phyloP scores from a whole-genome alignment of 2,797 vertebrate genomes.

The Hyperoplus lanceolatus region DNA sequence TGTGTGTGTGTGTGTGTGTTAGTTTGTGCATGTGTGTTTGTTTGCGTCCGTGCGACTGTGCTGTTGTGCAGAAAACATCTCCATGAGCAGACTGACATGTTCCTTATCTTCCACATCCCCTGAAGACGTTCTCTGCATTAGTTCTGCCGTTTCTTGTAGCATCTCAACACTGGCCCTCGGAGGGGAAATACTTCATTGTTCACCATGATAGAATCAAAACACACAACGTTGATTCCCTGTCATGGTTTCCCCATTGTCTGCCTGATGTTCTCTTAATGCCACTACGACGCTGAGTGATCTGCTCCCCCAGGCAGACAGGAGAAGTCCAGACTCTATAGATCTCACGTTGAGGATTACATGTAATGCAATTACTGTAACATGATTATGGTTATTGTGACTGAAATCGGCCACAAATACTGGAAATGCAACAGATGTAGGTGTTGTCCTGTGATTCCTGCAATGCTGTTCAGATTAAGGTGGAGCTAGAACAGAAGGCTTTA shows the following conservation, averaged over 20 bases:
- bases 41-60: background rate
- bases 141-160: constrained; percentile 42
- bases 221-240: constrained; percentile 58
- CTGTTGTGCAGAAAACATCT: constrained; percentile 13
- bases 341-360: constrained; percentile 19
- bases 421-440: constrained; percentile 22
- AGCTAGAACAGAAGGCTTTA: background rate
- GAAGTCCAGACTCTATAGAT: constrained; percentile 17
- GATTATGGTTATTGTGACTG: constrained; percentile 25
- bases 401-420: constrained; percentile 14
- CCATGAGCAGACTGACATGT: constrained; percentile 30
- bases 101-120: constrained; percentile 40
- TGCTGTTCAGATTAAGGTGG: background rate
- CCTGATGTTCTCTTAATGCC: constrained; percentile 58
- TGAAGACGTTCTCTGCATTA: constrained; percentile 42
- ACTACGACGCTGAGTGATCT: constrained; percentile 3
- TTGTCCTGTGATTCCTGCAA: constrained; percentile 1
- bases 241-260: constrained; percentile 57
- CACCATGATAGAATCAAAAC: constrained; percentile 66
- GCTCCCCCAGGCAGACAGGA: constrained; percentile 22
- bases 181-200: constrained; percentile 59
- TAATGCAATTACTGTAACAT: constrained; percentile 25
- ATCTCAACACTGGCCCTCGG: constrained; percentile 43
- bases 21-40: background rate
- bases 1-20: background rate